phyloP scores from a whole-genome alignment of 2,888 invertebrate genomes.

The Matsumyia berberina region DNA sequence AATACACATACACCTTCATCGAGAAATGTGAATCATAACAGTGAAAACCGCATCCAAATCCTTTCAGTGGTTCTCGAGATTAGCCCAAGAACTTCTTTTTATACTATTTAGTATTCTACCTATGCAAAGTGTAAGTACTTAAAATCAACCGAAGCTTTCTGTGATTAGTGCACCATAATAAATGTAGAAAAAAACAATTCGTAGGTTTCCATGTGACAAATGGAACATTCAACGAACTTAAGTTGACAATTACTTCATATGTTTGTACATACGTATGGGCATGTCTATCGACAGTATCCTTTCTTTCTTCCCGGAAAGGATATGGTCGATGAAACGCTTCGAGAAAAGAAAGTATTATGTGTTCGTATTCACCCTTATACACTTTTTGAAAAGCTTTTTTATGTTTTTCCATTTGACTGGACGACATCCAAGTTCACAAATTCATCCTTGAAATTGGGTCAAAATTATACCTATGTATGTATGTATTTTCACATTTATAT shows the following conservation, averaged over 20 bases:
- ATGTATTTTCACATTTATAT: conserved; percentile 9
- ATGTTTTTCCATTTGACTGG: conserved; percentile 55
- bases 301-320: conserved; percentile 14
- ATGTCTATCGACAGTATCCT: conserved; percentile 11
- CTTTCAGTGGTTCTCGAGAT: too few species aligned
- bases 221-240: conserved; percentile 40
- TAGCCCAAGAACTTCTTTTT: too few species aligned
- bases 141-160: conserved; percentile 1
- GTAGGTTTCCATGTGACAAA: conserved; percentile 24
- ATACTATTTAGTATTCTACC: neutral
- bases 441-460: conserved; percentile 59
- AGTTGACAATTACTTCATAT: conserved; percentile 41
- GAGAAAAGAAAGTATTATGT: conserved; percentile 41
- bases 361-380: conserved; percentile 36
- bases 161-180: conserved; percentile 16
- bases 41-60: too few species aligned
- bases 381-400: conserved; percentile 46
- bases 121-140: neutral
- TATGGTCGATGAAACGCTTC: conserved; percentile 25
- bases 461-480: too few species aligned
- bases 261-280: conserved; percentile 9
- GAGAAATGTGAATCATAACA: too few species aligned
- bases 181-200: conserved; percentile 21
- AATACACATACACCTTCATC: too few species aligned
- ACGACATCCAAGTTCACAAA: conserved; percentile 48